Evolutionary conservation across 2,797 vertebrate species (phyloP), one percentile per base, ranked within the genome.

Genomic region (Amblyraja radiata): DNA sequence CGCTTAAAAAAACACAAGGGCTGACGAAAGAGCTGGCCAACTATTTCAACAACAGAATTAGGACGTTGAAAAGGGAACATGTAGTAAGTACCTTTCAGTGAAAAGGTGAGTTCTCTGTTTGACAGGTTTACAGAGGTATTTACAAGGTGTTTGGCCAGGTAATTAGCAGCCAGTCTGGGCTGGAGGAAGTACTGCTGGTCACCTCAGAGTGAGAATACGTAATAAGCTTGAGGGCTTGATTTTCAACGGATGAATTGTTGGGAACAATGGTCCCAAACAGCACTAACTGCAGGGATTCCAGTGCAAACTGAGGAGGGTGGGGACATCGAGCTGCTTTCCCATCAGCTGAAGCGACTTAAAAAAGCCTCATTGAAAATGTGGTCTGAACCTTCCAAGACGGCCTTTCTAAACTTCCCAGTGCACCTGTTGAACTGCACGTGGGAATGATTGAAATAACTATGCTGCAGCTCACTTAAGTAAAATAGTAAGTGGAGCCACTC

Each of bases 181-280:
- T 95, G 96, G 96, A 96, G 97, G 97, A 98, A 98, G 96, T 97
- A 96, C 96, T 97, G 96, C 97, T 97, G 97, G 96, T 97, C 97
- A 97, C 96, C 97, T 97, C 95, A 95, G 93, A 97, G 95, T 96
- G 96, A 95, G 97, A 97, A 95, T 97, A 96, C 95, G 96, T 97
- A 97, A 97, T 95, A 97, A 98, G 97, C 96, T 95, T 96, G 95
- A 97, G 97, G 96, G 97, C 96, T 95, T 96, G 96, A 97, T 97
- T 98, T 97, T 97, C 94, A 96, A 97, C 84, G 97, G 98, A 96
- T 98, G 98, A 98, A 98, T 98, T 97, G 96, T 95, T 94, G 95
- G 88, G 96, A 97, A 99, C 98, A 99, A 98, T 97, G 96, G 96
- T 94, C 95, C 97, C 97, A 97, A 98, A 97, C 96, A 98, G 96